Percentiles rank a stretch among this genome's conserved stretches.
Evolutionary conservation across 37 sponge, comb jelly and placozoan species (phyloP).

Genomic region (Diacarnus erythraeanus): DNA sequence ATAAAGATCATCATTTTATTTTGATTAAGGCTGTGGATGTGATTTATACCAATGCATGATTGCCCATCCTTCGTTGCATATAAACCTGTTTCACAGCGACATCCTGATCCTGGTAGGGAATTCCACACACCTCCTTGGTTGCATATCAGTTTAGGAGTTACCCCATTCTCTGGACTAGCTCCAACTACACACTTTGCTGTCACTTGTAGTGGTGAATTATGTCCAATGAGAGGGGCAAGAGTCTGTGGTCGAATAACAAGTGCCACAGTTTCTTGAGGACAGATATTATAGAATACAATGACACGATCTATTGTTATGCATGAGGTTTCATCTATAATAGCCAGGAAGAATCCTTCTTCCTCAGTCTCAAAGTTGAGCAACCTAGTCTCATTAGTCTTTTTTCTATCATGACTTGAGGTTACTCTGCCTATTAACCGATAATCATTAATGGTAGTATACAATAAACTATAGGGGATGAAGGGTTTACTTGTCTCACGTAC

Average conservation of each 20-base stretch:
- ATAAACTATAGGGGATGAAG: too few relatives aligned
- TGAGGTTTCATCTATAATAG: constrained; percentile 24
- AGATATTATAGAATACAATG: constrained; percentile 53
- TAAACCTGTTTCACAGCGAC: constrained; percentile 16
- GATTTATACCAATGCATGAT: constrained; percentile 1
- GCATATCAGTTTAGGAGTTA: constrained; percentile 1
- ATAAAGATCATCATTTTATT: too few relatives aligned
- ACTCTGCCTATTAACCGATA: too few relatives aligned
- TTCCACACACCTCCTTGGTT: constrained; percentile 15
- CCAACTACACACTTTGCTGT: constrained; percentile 16
- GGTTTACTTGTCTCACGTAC: too few relatives aligned
- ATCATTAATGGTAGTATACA: too few relatives aligned
- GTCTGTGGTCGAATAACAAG: constrained; percentile 29
- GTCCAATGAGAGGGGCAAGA: constrained; percentile 19
- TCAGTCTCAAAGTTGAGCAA: constrained; percentile 6
- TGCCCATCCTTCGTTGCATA: background rate
- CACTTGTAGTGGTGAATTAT: background rate
- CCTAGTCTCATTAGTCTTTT: background rate
- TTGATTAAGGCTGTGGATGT: too few relatives aligned
- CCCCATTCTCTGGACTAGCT: constrained; percentile 9
- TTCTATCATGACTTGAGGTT: too few relatives aligned
- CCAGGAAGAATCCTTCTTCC: constrained; percentile 22
- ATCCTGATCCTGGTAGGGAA: background rate
- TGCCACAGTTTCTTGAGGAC: constrained; percentile 23
- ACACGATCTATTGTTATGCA: constrained; percentile 32